Base-by-base conservation (phyloP, 2,797 vertebrate genomes). In the Alectoris magna region DNA sequence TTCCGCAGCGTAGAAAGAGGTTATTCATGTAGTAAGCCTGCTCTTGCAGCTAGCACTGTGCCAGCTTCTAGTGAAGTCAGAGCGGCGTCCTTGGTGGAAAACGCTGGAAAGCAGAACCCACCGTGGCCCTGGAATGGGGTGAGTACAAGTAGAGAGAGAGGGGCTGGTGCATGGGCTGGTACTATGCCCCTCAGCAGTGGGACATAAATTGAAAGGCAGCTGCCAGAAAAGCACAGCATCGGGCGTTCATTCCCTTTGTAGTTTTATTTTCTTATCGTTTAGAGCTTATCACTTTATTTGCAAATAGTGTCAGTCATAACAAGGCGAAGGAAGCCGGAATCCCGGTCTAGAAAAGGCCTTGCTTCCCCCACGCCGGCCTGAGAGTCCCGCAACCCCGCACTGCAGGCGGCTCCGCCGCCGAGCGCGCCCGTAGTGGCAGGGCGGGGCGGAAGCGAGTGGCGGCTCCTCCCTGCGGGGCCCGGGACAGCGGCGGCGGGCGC, bases 71-170 rank as follows among this genome's bases (percentile, higher is more conserved):
- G 29, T 55, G 10, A 27, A 58, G 38, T n/a, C 63, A 16, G 29
- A 23, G 4, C 14, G 19, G 8, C 36, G 24, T 14, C 43, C 19
- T 21, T 38, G 21, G 63, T 63, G 7, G 67, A 14, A 63, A 1
- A 10, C 43, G 73, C 51, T 4, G 22, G 14, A 48, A n/a, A 14
- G 2, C 0, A 0, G 34, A 59, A 27, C 7, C 34, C 8, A 31
- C 0, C 3, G 1, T 1, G 8, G 22, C 48, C 12, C 3, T 34
- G n/a, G 10, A 24, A 14, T 4, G 19, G 11, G 38, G 1, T 71
- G 48, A 68, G 46, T 58, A 29, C 3, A 15, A 4, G 13, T 0
- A 0, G 3, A 34, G 7, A 14, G 31, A 31, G 31, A n/a, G 11
- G 55, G 31, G 5, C 17, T 12, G 31, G 31, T 53, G 51, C 51